Evolutionary conservation across 2,888 invertebrate genomes (phyloP).

Genomic region (Lepidochitona cinerea): DNA sequence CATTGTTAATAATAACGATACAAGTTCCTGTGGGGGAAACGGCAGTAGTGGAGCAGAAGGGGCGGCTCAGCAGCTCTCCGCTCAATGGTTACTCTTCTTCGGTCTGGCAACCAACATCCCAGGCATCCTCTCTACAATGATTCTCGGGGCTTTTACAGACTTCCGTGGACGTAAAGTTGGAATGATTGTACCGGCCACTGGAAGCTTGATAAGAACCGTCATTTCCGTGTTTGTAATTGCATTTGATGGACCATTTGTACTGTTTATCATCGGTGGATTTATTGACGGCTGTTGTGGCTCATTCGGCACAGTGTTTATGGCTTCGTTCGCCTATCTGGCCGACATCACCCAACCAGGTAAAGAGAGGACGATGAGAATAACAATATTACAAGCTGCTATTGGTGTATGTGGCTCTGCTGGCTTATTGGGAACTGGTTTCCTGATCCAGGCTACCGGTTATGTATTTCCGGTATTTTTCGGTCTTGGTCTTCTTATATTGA

Average conservation of each 20-base stretch:
- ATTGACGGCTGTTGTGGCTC: constrained; percentile 37
- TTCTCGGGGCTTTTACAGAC: neutral
- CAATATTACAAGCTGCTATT: constrained; percentile 26
- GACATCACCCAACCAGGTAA: constrained; percentile 28
- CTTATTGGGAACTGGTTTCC: constrained; percentile 29
- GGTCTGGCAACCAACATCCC: neutral
- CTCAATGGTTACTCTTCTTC: neutral
- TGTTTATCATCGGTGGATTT: constrained; percentile 26
- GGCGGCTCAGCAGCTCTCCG: neutral
- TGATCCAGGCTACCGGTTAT: constrained; percentile 29
- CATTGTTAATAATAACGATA: neutral
- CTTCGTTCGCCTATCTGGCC: constrained; percentile 32
- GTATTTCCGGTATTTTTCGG: constrained; percentile 27
- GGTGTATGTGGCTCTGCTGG: constrained; percentile 15
- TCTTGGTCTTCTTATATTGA: constrained; percentile 4
- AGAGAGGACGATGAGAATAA: constrained; percentile 28
- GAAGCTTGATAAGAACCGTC: neutral
- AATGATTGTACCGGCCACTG: neutral
- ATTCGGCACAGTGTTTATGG: constrained; percentile 31
- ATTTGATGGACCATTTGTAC: neutral
- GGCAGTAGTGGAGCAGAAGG: neutral
- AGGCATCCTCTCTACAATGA: neutral
- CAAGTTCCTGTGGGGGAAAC: neutral
- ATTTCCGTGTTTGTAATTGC: neutral
- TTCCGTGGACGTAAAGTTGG: neutral